These are phyloP conservation scores for Falco columbarius DNA, from an alignment of 2,797 vertebrate species.

Conservation along the genomic window DNA sequence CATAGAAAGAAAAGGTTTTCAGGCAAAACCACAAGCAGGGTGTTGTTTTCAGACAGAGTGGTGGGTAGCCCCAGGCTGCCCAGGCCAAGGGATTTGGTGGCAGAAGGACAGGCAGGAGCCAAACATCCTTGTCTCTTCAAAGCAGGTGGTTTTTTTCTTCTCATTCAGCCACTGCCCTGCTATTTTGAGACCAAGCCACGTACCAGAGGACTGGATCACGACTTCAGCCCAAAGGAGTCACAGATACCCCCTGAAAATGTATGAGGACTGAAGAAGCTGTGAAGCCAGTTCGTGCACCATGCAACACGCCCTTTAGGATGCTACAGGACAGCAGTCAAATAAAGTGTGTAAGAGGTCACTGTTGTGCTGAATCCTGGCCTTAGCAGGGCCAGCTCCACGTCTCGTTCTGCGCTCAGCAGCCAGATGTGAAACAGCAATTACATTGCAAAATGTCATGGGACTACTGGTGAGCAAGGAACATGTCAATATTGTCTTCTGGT, in stretches of 20 bases:
- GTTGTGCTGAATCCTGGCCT: not conserved
- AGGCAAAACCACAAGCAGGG: not conserved
- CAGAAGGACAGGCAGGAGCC: not conserved
- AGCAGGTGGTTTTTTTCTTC: not conserved
- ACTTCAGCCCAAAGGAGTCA: not conserved
- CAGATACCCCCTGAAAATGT: not conserved
- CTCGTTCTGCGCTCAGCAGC: not conserved
- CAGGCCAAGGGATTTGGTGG: no score
- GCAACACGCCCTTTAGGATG: not conserved
- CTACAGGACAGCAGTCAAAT: not conserved
- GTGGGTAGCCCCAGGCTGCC: no score
- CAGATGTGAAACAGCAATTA: not conserved
- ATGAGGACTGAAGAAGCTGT: not conserved
- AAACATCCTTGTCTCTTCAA: not conserved
- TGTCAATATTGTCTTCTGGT: conserved; percentile 10
- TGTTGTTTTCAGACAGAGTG: not conserved
- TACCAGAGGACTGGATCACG: fast-evolving
- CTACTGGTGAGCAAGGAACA: not conserved
- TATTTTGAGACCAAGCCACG: not conserved
- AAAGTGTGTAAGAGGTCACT: not conserved
- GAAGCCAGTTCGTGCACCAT: not conserved
- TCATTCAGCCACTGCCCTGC: not conserved
- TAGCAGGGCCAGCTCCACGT: not conserved
- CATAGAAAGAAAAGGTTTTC: not conserved
- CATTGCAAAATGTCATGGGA: not conserved